Base-by-base conservation (phyloP, 1,140 invertebrate species). In the Polypedilum vanderplanki region DNA sequence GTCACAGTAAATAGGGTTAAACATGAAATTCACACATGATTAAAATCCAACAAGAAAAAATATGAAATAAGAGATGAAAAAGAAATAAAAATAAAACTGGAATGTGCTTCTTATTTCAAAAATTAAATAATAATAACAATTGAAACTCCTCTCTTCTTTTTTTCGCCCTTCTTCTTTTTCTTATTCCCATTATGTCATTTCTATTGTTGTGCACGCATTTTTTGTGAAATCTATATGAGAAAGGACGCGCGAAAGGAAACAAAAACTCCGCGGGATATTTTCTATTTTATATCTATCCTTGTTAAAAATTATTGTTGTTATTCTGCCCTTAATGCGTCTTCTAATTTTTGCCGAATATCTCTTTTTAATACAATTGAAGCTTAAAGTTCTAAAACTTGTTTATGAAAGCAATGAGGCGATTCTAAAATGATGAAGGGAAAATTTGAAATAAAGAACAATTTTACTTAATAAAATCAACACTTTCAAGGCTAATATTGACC, bases 181-280 rank as follows among this genome's bases (percentile, higher is more conserved):
- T 46, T 46, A 1, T 10, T 46, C 15, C 15, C 41, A 46, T 46
- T 46, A 46, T 46, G 41, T 46, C 41, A 46, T 46, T 46, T 46
- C 41, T 46, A 46, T 46, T 46, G 41, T 46, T n/a, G 15, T 46
- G 41, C 8, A 15, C 9, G 9, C 41, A 46, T 46, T 15, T 8
- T 15, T 46, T 46, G 41, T 46, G 41, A 46, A 46, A 46, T 46
- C 41, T 46, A 46, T 46, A 46, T 46, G 41, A 46, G 7, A 46
- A 46, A 46, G 41, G 41, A 46, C 41, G 41, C 18, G 64, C 3
- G 64, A 67, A 67, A 17, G 64, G 64, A 67, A 67, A 67, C 64
- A 67, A 67, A 67, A 67, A 67, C 64, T 67, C 64, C 64, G 64
- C 64, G 64, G 64, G 64, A 67, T 67, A 67, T 67, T 67, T 46